phyloP scores from a whole-genome alignment of 2,797 vertebrate genomes.

The Cryptoblepharus egeriae region DNA sequence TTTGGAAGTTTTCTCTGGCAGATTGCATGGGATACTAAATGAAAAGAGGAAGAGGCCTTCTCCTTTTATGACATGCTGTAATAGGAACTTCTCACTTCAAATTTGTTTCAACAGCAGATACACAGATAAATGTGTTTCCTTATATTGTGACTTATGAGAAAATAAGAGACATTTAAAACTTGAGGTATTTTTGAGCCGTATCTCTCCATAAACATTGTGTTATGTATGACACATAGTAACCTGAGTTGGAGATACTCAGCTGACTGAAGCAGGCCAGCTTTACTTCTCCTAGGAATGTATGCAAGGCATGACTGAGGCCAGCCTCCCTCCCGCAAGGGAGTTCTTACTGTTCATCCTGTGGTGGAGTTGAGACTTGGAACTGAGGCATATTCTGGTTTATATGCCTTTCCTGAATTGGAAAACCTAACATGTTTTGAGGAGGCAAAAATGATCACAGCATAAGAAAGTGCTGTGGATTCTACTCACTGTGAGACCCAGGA shows the following conservation, averaged over 20 bases:
- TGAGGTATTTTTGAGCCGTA: neutral
- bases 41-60: constrained; percentile 47
- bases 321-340: neutral
- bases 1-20: constrained; percentile 61
- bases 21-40: constrained; percentile 35
- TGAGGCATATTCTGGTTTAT: neutral
- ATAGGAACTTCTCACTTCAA: constrained; percentile 60
- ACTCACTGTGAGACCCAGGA: too few species aligned
- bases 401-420: neutral
- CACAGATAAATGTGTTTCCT: constrained; percentile 52
- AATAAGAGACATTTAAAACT: neutral
- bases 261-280: too few species aligned
- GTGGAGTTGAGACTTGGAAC: neutral
- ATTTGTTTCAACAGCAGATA: constrained; percentile 66
- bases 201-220: neutral
- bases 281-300: neutral
- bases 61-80: constrained; percentile 67
- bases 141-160: constrained; percentile 31
- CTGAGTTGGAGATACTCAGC: neutral
- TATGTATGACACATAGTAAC: neutral
- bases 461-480: too few species aligned
- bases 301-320: neutral
- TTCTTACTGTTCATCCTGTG: neutral
- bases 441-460: too few species aligned
- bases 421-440: neutral